Base-by-base conservation (phyloP, 2,888 invertebrate species). In the Slavum lentiscoides region DNA sequence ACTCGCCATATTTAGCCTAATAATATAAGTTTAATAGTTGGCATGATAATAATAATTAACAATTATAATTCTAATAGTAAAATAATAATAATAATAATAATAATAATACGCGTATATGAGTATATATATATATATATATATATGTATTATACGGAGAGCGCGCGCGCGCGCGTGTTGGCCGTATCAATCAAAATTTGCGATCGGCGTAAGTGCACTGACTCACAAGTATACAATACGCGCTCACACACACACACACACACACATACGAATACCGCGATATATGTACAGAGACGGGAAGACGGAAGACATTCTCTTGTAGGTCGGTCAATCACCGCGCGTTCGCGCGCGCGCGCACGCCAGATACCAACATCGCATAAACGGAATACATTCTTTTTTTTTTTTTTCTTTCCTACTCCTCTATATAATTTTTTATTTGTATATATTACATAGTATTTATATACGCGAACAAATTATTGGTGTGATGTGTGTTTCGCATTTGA, bases 291-390 rank as follows among this genome's bases (percentile, higher is more conserved):
- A 66, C 72, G 70, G 80, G 70, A 80, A 72, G 80, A 72, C 80
- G 80, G 80, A 80, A 80, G 80, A 80, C 80, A 80, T 80, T 80
- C 80, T 80, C 80, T 80, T 80, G 80, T 80, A 80, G 80, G 80
- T 80, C 80, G 80, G 80, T 80, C 80, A 80, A 66, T 80, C 80
- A 80, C 80, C 75, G 75, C 64, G 59, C 37, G 72, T 30, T 30
- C 17, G 66, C n/a, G 43, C 43, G 43, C 43, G 30, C 30, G 30
- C 30, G 30, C 64, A 19, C 61, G 74, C n/a, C 59, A 53, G 68
- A 69, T 77, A 70, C 77, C 69, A 61, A 77, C 77, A 62, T 62
- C 69, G 49, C 30, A 30, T 74, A 74, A 64, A 74, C 62, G 53
- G 49, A 53, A 37, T 53, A 15, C 43, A 6, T 21, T 62, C 17